Percentiles rank a stretch among this genome's conserved stretches.
Conservation (phyloP, 2,113 vertebrate genomes). For the Chionodraco myersi region DNA sequence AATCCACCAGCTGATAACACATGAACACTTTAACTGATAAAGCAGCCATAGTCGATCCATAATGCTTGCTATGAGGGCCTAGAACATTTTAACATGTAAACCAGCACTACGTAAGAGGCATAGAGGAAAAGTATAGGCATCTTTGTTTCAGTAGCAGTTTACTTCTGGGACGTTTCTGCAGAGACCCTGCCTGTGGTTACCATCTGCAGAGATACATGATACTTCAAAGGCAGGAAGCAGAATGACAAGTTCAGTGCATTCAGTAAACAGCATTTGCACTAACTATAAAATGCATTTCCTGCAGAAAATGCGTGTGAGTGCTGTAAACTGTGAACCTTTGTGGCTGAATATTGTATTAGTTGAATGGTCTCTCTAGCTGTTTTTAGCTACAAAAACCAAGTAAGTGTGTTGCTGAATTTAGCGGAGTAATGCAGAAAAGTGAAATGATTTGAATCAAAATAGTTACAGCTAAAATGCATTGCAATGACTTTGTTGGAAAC, state of each 20-base stretch:
- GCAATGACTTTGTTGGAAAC: too few relatives aligned
- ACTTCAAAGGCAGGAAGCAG: neutral
- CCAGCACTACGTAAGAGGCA: neutral
- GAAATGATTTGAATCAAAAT: too few relatives aligned
- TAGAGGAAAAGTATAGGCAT: neutral
- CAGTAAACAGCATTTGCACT: too few relatives aligned
- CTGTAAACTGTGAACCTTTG: too few relatives aligned
- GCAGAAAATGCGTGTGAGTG: too few relatives aligned
- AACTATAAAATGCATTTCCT: too few relatives aligned
- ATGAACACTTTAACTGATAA: neutral
- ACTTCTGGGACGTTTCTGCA: slow-evolving; percentile 32
- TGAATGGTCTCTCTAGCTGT: too few relatives aligned
- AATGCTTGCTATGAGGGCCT: neutral
- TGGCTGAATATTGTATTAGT: too few relatives aligned
- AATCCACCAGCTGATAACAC: neutral
- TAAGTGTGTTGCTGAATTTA: too few relatives aligned
- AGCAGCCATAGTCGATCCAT: neutral
- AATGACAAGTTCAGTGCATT: neutral
- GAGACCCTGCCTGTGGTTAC: slow-evolving; percentile 49
- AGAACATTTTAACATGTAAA: neutral
- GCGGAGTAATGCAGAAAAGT: too few relatives aligned
- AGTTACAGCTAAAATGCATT: too few relatives aligned
- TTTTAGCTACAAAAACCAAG: too few relatives aligned
- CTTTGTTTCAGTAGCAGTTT: neutral
- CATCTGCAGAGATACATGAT: neutral